Evolutionary conservation across 2,113 vertebrate species (phyloP).

Genomic region (Tetrax tetrax): DNA sequence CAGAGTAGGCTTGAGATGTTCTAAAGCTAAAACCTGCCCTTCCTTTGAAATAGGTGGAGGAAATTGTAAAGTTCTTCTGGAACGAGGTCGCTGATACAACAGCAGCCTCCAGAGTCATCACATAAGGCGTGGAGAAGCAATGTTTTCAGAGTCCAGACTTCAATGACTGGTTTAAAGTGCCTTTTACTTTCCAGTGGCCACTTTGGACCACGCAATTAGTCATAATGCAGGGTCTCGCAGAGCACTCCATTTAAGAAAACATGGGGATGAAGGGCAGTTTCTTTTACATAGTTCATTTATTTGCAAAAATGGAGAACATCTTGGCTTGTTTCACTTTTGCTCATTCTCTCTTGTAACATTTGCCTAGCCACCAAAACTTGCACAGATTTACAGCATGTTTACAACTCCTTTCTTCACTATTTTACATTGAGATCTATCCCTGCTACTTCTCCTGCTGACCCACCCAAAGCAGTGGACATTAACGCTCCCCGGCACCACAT

Average conservation of each 20-base stretch:
- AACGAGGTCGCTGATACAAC: background rate
- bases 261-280: background rate
- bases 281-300: background rate
- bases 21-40: background rate
- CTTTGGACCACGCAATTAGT: background rate
- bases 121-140: background rate
- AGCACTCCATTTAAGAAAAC: background rate
- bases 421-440: background rate
- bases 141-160: background rate
- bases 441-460: background rate
- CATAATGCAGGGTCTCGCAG: background rate
- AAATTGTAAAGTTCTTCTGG: background rate
- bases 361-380: background rate
- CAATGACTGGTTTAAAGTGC: background rate
- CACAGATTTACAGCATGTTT: background rate
- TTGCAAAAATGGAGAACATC: background rate
- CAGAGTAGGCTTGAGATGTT: background rate
- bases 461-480: background rate
- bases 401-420: background rate
- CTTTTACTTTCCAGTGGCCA: background rate
- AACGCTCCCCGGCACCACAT: rapidly evolving
- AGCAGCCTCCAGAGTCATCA: background rate
- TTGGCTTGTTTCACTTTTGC: background rate
- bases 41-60: background rate
- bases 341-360: background rate